phyloP scores from a whole-genome alignment of 2,888 invertebrate species.

The Drosophila sordidula region DNA sequence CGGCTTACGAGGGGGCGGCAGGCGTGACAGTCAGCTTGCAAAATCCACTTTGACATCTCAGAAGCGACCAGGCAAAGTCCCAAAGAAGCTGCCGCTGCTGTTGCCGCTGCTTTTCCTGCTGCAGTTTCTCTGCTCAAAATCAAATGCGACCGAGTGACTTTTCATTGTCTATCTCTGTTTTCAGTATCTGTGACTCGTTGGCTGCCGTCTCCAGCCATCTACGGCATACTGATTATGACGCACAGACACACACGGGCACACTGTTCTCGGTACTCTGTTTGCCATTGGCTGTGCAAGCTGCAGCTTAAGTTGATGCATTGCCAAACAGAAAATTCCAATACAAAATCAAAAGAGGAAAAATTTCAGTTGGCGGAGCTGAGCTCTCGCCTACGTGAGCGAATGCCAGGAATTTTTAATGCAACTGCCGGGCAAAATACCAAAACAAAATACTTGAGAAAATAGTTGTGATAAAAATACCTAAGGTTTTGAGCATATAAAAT shows the following conservation, averaged over 20 bases:
- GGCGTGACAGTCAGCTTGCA: slow-evolving; percentile 15
- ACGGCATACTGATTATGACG: slow-evolving; percentile 57
- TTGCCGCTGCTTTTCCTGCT: not conserved
- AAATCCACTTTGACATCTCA: slow-evolving; percentile 47
- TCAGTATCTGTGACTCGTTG: slow-evolving; percentile 6
- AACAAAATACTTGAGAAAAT: slow-evolving; percentile 27
- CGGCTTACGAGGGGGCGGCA: too few species aligned
- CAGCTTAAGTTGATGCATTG: slow-evolving; percentile 41
- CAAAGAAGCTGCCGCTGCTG: slow-evolving; percentile 17
- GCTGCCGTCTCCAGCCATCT: slow-evolving; percentile 1
- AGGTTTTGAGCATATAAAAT: not conserved
- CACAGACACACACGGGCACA: slow-evolving; percentile 21
- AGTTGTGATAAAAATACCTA: slow-evolving; percentile 27
- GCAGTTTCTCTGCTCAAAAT: slow-evolving; percentile 14
- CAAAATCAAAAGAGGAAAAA: slow-evolving; percentile 38
- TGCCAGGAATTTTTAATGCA: slow-evolving; percentile 40
- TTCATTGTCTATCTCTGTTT: not conserved
- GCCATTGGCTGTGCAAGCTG: not conserved
- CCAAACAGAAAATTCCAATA: slow-evolving; percentile 42
- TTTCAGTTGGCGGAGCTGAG: slow-evolving; percentile 19
- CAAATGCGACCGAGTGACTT: slow-evolving; percentile 37
- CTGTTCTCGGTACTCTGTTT: not conserved
- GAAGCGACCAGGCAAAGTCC: slow-evolving; percentile 23
- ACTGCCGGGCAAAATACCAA: slow-evolving; percentile 23
- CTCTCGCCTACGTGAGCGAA: slow-evolving; percentile 29